Percentiles rank a stretch among this genome's conserved stretches.
Conservation (phyloP, 2,888 invertebrate species). For the Oligia strigilis region DNA sequence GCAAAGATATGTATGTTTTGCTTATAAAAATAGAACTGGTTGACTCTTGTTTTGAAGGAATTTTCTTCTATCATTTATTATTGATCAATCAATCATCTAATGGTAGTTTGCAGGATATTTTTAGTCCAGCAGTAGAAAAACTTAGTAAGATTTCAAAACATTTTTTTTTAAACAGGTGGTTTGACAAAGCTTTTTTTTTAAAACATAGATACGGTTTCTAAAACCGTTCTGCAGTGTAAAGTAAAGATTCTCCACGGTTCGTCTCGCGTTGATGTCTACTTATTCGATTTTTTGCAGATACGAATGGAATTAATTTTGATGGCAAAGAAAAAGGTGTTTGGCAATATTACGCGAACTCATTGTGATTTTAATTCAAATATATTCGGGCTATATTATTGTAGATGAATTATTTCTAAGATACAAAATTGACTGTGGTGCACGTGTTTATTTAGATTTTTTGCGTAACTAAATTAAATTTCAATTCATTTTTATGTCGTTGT, state of each 20-base stretch:
- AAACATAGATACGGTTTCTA: not conserved
- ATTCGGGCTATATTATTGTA: not conserved
- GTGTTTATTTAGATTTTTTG: not conserved
- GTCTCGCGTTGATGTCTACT: slow-evolving; percentile 15
- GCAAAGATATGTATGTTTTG: not conserved
- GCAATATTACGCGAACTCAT: slow-evolving; percentile 13
- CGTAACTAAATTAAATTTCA: not conserved
- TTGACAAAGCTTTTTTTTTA: not conserved
- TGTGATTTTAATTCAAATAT: not conserved
- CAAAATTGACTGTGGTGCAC: not conserved
- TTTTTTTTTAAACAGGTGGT: not conserved
- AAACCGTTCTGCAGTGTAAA: not conserved
- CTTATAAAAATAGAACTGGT: not conserved
- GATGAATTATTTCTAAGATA: not conserved
- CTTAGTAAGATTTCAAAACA: not conserved
- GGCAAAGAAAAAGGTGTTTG: not conserved
- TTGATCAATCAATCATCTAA: not conserved
- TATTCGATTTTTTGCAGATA: slow-evolving; percentile 14
- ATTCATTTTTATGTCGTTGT: not conserved
- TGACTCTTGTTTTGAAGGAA: not conserved
- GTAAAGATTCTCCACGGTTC: slow-evolving; percentile 18
- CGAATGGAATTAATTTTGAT: slow-evolving; percentile 16
- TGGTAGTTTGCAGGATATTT: not conserved
- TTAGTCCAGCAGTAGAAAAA: not conserved
- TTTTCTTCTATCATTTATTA: not conserved